Evolutionary conservation across 2,797 vertebrate genomes (phyloP), one percentile per base, ranked within the genome.

Genomic region (Buphagus erythrorhynchus): DNA sequence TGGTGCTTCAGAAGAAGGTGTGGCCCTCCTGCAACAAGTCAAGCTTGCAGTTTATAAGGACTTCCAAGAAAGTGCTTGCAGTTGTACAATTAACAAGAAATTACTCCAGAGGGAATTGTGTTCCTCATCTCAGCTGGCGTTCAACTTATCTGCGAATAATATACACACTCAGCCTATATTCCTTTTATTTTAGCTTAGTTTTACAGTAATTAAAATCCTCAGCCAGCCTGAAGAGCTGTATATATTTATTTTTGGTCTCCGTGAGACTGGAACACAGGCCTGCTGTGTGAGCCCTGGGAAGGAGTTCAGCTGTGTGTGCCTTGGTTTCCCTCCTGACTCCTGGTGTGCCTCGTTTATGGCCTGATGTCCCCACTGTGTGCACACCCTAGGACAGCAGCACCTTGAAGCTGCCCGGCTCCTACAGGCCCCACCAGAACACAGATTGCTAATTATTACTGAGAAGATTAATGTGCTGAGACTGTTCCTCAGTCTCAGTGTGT

Each of bases 401-500:
- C 77, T 92, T 77, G 29, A 13, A n/a, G 48, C 66, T 79, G 76
- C n/a, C 59, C 7, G 7, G 22, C 51, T 51, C 80, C 77, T 88
- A 19, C 49, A 90, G 35, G 46, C 46, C 62, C 59, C 65, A 69
- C 80, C 88, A 93, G 71, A 80, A 67, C 81, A 91, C 52, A 86
- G 80, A 95, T 67, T 93, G 38, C 72, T 96, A 86, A 85, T 94
- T 87, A 94, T 75, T 88, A 71, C 40, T 79, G 69, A 92, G 69
- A 94, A 94, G 88, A 97, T 93, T 85, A 95, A 95, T 85, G 79
- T 54, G 55, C 61, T 94, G 75, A 54, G 78, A 61, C 85, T 35
- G 54, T 59, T 86, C 78, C 68, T 83, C 88, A 54, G 77, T 48
- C 26, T 2, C 55, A 49, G 46, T 40, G 67, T 77, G 63, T 49